Base-by-base conservation (phyloP, 2,888 invertebrate genomes). In the Drosophila neonasuta region DNA sequence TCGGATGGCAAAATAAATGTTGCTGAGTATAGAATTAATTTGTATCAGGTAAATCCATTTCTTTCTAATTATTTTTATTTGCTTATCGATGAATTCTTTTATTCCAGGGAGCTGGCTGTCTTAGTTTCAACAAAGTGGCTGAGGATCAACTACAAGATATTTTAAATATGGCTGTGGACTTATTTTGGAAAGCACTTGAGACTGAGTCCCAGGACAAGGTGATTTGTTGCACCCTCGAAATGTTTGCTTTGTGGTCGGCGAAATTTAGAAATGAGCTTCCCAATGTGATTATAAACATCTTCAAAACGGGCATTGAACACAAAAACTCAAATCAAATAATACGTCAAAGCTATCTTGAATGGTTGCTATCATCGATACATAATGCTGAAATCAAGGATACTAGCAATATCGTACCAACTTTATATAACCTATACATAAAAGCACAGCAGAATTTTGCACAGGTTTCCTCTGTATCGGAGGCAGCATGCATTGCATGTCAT, bases 141-240 rank as follows among this genome's bases (percentile, higher is more conserved):
- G 93, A 93, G 2, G 92, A 91, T 20, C 92, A 92, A 54, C 91
- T 93, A 2, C 93, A 93, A 44, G 89, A 91, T 54, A 89, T 94
- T 57, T 93, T 95, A 62, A 92, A 93, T 69, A 92, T 92, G 48
- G 95, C 94, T 2, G 92, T 93, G 1, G 92, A 93, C 41, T 93
- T 95, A 81, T 95, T 96, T 88, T 92, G 95, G 29, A 95, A 95
- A 89, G 94, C 96, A 44, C 92, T 98, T 44, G 96, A 96, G 87
- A 93, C 93, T 51, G 98, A 99, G 93, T 96, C 96, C 34, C 97
- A 98, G 90, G 98, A 99, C 91, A 96, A 96, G 87, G 97, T 97
- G 1, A 91, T 98, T 56, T 94, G 96, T 71, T 94, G 94, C 79
- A 95, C 96, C 7, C 92, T 98, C 24, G 95, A 96, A 82, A 95